A percentile compares a stretch with the other conserved stretches of the same genome.
Conservation (phyloP, 2,888 invertebrate species). For the Phrixothrix hirtus region DNA sequence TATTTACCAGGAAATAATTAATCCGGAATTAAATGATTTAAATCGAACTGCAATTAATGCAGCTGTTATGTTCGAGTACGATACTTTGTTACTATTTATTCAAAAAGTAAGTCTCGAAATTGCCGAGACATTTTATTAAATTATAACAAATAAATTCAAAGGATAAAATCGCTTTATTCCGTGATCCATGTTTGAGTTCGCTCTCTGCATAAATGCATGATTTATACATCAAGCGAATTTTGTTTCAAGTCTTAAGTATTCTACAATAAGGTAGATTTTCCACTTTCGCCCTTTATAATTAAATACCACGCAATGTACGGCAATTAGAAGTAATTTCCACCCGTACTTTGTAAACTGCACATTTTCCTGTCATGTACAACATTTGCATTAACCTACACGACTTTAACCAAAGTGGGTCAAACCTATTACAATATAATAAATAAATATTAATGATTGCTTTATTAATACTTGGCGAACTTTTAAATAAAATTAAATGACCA, state of each 20-base stretch:
- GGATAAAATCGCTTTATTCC: slow-evolving; percentile 24
- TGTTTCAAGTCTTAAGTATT: slow-evolving; percentile 15
- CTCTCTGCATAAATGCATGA: slow-evolving; percentile 24
- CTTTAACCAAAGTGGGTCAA: too few species aligned
- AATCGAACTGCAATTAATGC: too few species aligned
- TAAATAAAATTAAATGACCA: too few species aligned
- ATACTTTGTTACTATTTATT: too few species aligned
- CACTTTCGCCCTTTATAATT: slow-evolving; percentile 23
- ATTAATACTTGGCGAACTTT: too few species aligned
- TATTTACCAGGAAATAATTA: too few species aligned
- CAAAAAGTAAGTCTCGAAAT: too few species aligned
- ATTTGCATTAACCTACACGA: slow-evolving; percentile 33
- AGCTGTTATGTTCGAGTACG: too few species aligned
- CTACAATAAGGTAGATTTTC: slow-evolving; percentile 23
- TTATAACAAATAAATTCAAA: slow-evolving; percentile 16
- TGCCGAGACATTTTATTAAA: too few species aligned
- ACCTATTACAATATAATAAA: too few species aligned
- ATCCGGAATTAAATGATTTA: too few species aligned
- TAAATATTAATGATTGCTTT: too few species aligned
- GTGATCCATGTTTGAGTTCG: slow-evolving; percentile 22
- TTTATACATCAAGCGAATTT: slow-evolving; percentile 17
- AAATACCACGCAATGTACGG: slow-evolving; percentile 45
- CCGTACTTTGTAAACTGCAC: slow-evolving; percentile 47
- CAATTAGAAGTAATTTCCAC: slow-evolving; percentile 52
- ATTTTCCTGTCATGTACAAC: slow-evolving; percentile 47